Conservation (phyloP, 2,888 invertebrate species). For the Oxytorus armatus region DNA sequence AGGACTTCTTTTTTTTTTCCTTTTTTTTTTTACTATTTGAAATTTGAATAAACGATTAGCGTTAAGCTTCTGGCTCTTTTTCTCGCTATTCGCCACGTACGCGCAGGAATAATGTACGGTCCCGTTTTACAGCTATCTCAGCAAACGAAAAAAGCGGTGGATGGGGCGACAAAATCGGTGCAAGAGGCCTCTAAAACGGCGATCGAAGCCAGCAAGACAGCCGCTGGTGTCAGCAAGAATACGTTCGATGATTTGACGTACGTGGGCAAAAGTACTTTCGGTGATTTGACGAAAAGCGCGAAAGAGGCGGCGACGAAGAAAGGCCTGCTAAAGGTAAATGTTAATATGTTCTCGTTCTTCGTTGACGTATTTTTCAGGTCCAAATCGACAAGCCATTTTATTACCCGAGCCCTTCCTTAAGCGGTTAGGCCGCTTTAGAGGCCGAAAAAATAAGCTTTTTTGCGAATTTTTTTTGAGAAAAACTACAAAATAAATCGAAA, state of each 20-base stretch:
- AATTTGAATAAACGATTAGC: slow-evolving; percentile 2
- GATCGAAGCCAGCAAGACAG: slow-evolving; percentile 94
- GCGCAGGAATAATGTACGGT: slow-evolving; percentile 4
- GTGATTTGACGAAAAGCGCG: slow-evolving; percentile 95
- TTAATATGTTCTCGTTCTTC: neutral
- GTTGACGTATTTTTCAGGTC: neutral
- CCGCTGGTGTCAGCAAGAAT: slow-evolving; percentile 94
- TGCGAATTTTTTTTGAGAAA: no score
- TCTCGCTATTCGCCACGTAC: neutral
- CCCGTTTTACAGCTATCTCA: slow-evolving; percentile 88
- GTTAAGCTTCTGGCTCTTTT: slow-evolving; percentile 1
- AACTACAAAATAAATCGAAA: no score
- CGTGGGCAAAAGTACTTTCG: slow-evolving; percentile 95
- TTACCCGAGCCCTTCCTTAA: no score
- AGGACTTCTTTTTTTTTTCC: slow-evolving; percentile 16
- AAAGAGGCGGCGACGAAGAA: slow-evolving; percentile 95
- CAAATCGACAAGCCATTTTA: neutral
- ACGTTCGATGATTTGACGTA: slow-evolving; percentile 95
- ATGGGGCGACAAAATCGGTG: slow-evolving; percentile 92
- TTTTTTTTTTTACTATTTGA: no score
- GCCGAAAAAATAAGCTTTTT: no score
- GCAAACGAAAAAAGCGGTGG: slow-evolving; percentile 95
- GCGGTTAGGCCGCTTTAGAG: no score
- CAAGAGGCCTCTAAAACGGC: slow-evolving; percentile 94
- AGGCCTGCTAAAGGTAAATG: slow-evolving; percentile 92